Conservation (phyloP, 2,797 vertebrate species). For the Rallus crepitans region DNA sequence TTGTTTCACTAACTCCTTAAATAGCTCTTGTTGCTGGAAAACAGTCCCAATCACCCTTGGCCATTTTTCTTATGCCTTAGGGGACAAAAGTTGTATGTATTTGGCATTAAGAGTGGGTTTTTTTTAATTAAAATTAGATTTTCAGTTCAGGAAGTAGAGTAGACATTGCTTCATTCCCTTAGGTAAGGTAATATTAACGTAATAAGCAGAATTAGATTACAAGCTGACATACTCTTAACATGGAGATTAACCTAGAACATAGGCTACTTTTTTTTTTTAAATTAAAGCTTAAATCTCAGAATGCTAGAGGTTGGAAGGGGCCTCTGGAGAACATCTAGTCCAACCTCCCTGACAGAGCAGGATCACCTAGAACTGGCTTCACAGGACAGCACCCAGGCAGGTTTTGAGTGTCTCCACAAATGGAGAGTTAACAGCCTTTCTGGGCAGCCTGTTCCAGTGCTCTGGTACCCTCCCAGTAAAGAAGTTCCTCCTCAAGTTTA, state of each 20-base stretch:
- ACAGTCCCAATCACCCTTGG: neutral
- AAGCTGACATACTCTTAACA: neutral
- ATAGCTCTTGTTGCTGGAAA: neutral
- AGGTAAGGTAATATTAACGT: neutral
- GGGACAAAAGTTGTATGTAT: rapidly evolving
- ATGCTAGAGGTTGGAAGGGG: no score
- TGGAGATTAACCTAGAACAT: neutral
- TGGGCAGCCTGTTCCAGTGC: no score
- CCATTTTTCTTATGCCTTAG: neutral
- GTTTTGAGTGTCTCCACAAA: no score
- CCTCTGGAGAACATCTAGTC: no score
- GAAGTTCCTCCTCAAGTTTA: no score
- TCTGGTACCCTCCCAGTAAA: no score
- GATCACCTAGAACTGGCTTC: no score
- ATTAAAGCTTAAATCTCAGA: no score
- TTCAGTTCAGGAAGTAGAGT: neutral
- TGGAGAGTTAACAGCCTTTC: no score
- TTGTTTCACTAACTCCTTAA: neutral
- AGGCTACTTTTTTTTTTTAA: neutral
- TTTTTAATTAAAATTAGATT: neutral
- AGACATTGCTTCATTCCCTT: neutral
- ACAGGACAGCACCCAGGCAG: no score
- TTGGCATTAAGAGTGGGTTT: neutral
- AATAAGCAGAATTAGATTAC: neutral
- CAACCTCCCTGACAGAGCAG: no score